phyloP scores from a whole-genome alignment of 2,888 invertebrate genomes.

The Macrosoma leucophasiata region DNA sequence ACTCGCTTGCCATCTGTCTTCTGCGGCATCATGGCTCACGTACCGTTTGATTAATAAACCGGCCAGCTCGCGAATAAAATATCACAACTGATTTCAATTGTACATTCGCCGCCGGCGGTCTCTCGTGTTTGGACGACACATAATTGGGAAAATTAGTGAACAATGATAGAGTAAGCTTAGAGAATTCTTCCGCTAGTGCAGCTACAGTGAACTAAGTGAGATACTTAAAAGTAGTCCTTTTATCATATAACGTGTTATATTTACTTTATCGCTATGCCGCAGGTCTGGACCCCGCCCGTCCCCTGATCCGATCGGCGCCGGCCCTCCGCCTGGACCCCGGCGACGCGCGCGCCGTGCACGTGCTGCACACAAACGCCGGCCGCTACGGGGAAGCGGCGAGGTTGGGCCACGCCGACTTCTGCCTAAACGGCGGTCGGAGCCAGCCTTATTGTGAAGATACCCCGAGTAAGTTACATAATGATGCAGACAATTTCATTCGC shows the following conservation, averaged over 20 bases:
- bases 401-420: constrained; percentile 86
- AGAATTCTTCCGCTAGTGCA: no score
- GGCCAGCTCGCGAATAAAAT: no score
- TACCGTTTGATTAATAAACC: constrained; percentile 83
- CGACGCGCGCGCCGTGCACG: constrained; percentile 85
- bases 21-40: constrained; percentile 84
- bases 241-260: no score
- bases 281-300: constrained; percentile 85
- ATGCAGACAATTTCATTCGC: no score
- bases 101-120: no score
- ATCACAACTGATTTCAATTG: no score
- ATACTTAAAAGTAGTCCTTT: no score
- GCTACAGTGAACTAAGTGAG: no score
- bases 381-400: constrained; percentile 84
- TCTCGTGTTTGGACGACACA: no score
- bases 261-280: no score
- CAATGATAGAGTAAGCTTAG: no score
- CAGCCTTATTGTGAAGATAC: constrained; percentile 86
- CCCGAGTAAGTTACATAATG: constrained; percentile 78
- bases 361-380: constrained; percentile 87
- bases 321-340: constrained; percentile 81
- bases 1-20: constrained; percentile 85
- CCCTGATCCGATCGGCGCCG: constrained; percentile 79
- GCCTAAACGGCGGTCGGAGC: constrained; percentile 84
- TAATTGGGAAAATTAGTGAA: no score